Conservation (phyloP, 2,113 vertebrate genomes). For the Elgaria multicarinata region DNA sequence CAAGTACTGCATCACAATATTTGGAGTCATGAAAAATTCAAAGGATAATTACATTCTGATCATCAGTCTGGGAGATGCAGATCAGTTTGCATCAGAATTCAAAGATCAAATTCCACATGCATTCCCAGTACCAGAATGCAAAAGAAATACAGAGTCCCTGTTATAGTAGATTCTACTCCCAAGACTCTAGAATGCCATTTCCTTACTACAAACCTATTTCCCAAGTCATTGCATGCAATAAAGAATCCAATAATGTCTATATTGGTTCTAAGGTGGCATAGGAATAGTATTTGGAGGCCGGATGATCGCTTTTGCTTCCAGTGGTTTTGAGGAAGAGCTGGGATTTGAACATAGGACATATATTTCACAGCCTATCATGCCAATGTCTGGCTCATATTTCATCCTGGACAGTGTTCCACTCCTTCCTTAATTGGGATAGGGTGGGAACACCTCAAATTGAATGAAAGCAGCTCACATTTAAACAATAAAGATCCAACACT, state of each 20-base stretch:
- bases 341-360: background rate
- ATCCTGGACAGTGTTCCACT: background rate
- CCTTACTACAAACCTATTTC: background rate
- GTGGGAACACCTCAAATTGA: background rate
- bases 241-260: background rate
- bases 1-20: too few species aligned
- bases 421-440: background rate
- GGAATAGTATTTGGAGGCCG: background rate
- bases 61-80: too few species aligned
- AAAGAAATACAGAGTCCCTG: background rate
- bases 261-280: background rate
- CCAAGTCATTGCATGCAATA: background rate
- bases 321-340: background rate
- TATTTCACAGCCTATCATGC: background rate
- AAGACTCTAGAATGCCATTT: background rate
- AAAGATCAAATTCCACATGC: too few species aligned
- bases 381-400: background rate
- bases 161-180: background rate
- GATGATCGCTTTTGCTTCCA: background rate
- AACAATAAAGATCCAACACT: background rate
- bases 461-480: background rate
- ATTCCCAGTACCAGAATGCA: background rate
- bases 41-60: too few species aligned
- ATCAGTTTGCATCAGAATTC: too few species aligned
- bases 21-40: too few species aligned